Base-by-base conservation (phyloP, 2,113 vertebrate species). In the Equus quagga region DNA sequence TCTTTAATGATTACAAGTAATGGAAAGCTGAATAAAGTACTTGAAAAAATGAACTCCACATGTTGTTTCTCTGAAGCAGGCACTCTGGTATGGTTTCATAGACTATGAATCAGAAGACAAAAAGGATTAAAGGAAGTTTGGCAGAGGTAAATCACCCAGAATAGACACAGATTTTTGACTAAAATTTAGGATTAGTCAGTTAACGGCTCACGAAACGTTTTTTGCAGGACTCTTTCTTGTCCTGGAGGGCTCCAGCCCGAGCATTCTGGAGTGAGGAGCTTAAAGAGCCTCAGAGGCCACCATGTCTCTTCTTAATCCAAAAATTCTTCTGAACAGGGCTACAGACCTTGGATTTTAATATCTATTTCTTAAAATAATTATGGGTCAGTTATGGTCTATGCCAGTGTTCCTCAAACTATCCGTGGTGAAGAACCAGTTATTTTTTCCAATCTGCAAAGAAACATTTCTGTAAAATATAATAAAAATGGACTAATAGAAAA, bases 81-180 rank as follows among this genome's bases (percentile, higher is more conserved):
- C 46, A 73, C 44, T 79, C 44, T 58, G 9, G 46, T 36, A 33
- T 60, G 65, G 87, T 90, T 94, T 95, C 94, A 54, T 62, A 93
- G 88, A 96, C 56, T 81, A 81, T 36, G 54, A 97, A 76, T 91
- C 72, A 94, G 70, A 96, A 95, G 80, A 88, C 70, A 94, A 93
- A 82, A 60, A 76, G 79, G 41, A 84, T 87, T 76, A 88, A 72
- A 97, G 75, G 51, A 79, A 80, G 54, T 46, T 76, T 79, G 80
- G 31, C 31, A 91, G 67, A 95, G 86, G 76, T 88, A 91, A 90
- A 60, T 79, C 72, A 78, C 36, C 58, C 54, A 75, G 62, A 70
- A 58, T 14, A 91, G 60, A 85, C 33, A 67, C 2, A 58, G 76
- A n/a, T 73, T 86, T 97, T 76, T 56, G 36, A 83, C 19, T 86